These are phyloP conservation scores for Heterochromis multidens DNA, from an alignment of 2,113 vertebrate genomes.

Conservation along the genomic window DNA sequence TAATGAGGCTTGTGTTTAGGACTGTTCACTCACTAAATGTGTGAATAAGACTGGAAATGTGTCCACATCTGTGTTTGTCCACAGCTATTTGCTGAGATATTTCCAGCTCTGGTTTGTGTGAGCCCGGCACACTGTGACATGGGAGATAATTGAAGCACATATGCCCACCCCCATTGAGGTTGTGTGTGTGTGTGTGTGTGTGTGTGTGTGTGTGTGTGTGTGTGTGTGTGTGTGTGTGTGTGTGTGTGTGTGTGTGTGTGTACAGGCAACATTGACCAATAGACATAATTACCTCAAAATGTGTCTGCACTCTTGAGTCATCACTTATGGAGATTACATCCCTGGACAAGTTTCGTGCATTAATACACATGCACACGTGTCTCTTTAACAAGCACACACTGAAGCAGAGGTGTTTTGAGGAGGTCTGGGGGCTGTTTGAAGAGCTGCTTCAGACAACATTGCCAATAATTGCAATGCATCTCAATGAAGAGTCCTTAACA, in stretches of 20 bases:
- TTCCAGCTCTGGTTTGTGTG: conserved; percentile 36
- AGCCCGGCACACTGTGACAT: conserved; percentile 13
- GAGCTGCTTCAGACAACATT: conserved; percentile 50
- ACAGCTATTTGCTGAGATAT: conserved; percentile 47
- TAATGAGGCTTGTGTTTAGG: conserved; percentile 15
- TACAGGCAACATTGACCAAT: conserved; percentile 8
- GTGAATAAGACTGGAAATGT: conserved; percentile 30
- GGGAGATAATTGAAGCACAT: conserved; percentile 27
- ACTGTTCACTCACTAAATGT: conserved; percentile 13
- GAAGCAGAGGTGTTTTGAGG: conserved; percentile 15
- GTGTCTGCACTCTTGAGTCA: conserved; percentile 30
- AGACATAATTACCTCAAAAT: conserved; percentile 56
- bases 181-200: neutral
- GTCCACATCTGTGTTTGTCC: conserved; percentile 35
- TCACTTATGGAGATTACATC: conserved; percentile 56
- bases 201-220: neutral
- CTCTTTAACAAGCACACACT: neutral
- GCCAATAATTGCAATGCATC: conserved; percentile 63
- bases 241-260: neutral
- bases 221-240: neutral
- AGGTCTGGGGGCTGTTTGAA: conserved; percentile 46
- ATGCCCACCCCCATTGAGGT: neutral
- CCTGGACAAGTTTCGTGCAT: conserved; percentile 8
- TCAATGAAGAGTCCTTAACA: conserved; percentile 62
- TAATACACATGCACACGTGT: neutral